Evolutionary conservation across 92 coral and sea anemone genomes (phyloP), one percentile per base, ranked within the genome.

Genomic region (Diadumene lineata): DNA sequence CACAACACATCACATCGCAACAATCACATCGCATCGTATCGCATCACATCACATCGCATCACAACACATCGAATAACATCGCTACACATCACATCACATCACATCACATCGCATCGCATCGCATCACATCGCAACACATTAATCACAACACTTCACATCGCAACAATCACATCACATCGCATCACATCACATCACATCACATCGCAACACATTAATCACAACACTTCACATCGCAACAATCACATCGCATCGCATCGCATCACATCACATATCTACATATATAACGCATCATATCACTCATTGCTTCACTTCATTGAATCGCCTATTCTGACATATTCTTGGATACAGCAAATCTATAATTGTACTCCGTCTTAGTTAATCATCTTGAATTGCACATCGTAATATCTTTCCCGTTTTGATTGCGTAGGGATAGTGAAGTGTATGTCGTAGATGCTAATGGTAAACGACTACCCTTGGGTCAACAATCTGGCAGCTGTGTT

Each of bases 391-490:
- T 44, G 51, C 51, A 44, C 9, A 44, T 8, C 10, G 17, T 44
- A 17, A 44, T 44, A 17, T 44, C 51, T 8, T 44, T 17, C n/a
- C n/a, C n/a, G n/a, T n/a, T n/a, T n/a, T n/a, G n/a, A n/a, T n/a
- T n/a, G n/a, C n/a, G n/a, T n/a, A 62, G 68, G 16, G 43, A 29
- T 11, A 62, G 68, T 19, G 43, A 31, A 6, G 38, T 62, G 3
- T 62, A 62, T 30, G 38, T 62, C 11, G 43, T 28, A 28, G 43
- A 62, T 28, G 68, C 68, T 43, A 62, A 62, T 11, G 43, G 43
- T 1, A 31, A 62, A 15, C 7, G 31, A 28, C 38, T 62, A 2
- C 68, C 68, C 38, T 28, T 62, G 7, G 18, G 31, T 1, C 43
- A 62, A 6, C 15, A 31, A 19, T 4, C 38, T 1, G 38, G 43